A percentile compares a stretch with the other conserved stretches of the same genome.
Evolutionary conservation across 1,140 invertebrate species (phyloP).

Genomic region (Eubasilissa regina): DNA sequence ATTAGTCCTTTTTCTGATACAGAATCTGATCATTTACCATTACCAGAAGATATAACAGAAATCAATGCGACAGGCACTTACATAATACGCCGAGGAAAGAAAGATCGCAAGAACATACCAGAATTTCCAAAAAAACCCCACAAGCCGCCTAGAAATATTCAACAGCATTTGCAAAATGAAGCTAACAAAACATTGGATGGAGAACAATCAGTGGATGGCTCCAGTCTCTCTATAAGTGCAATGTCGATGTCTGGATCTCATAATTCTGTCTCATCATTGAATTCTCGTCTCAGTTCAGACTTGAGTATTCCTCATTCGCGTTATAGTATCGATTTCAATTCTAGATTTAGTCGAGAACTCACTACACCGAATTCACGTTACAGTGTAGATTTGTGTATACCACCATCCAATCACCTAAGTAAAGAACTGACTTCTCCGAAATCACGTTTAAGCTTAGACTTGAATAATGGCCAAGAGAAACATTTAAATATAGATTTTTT

Average conservation of each 20-base stretch:
- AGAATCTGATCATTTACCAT: constrained; percentile 72
- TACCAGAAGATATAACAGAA: constrained; percentile 71
- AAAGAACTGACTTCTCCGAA: constrained; percentile 75
- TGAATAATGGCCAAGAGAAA: constrained; percentile 73
- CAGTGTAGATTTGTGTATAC: constrained; percentile 75
- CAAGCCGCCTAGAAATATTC: constrained; percentile 55
- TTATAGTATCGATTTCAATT: constrained; percentile 74
- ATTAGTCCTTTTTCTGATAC: constrained; percentile 79
- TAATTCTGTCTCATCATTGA: constrained; percentile 73
- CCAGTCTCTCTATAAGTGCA: constrained; percentile 71
- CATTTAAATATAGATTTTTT: constrained; percentile 71
- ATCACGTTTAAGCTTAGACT: constrained; percentile 74
- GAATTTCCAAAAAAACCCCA: constrained; percentile 67
- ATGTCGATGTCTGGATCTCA: constrained; percentile 64
- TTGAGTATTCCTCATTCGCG: constrained; percentile 73
- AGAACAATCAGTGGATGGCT: constrained; percentile 70
- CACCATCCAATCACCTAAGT: constrained; percentile 70
- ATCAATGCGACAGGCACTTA: constrained; percentile 80
- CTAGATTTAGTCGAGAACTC: constrained; percentile 73
- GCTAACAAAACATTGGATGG: constrained; percentile 60
- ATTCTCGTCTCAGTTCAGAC: constrained; percentile 75
- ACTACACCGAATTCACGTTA: constrained; percentile 75
- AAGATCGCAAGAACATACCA: constrained; percentile 70
- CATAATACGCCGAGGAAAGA: constrained; percentile 78
- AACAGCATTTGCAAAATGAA: constrained; percentile 57